Evolutionary conservation across 1,140 invertebrate species (phyloP).

Genomic region (Lepeophtheirus salmonis): DNA sequence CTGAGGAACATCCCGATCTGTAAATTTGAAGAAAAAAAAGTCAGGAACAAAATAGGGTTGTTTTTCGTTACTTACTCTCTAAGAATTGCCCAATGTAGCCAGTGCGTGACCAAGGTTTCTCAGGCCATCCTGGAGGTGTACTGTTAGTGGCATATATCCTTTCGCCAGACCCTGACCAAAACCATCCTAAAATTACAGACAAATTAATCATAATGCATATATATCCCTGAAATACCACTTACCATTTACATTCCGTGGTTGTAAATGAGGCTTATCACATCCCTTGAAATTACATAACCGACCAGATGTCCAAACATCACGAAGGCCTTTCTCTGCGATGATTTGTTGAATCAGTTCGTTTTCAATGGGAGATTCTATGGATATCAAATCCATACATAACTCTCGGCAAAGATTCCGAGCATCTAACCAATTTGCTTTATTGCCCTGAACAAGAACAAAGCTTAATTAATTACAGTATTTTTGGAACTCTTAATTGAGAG

Average conservation of each 20-base stretch:
- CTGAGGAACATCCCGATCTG: slow-evolving; percentile 34
- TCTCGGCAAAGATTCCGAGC: slow-evolving; percentile 73
- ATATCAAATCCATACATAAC: slow-evolving; percentile 77
- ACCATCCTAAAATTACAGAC: slow-evolving; percentile 14
- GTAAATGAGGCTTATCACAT: slow-evolving; percentile 16
- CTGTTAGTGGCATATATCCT: slow-evolving; percentile 9
- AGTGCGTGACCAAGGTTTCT: slow-evolving; percentile 12
- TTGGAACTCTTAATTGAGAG: no score
- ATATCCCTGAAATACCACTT: slow-evolving; percentile 1
- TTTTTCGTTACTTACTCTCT: not conserved
- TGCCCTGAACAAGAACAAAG: no score
- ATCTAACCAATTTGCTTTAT: slow-evolving; percentile 51
- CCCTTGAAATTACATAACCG: slow-evolving; percentile 50
- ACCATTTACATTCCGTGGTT: slow-evolving; percentile 18
- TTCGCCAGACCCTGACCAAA: slow-evolving; percentile 15
- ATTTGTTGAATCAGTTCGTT: slow-evolving; percentile 68
- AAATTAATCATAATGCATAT: not conserved
- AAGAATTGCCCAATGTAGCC: slow-evolving; percentile 17
- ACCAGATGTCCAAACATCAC: slow-evolving; percentile 49
- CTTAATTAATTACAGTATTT: no score
- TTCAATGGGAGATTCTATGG: slow-evolving; percentile 66
- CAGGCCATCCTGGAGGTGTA: slow-evolving; percentile 11
- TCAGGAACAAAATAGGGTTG: not conserved
- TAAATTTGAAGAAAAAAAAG: not conserved
- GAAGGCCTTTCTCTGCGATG: slow-evolving; percentile 35